Conservation (phyloP, 2,888 invertebrate genomes). For the Lumbricus terrestris region DNA sequence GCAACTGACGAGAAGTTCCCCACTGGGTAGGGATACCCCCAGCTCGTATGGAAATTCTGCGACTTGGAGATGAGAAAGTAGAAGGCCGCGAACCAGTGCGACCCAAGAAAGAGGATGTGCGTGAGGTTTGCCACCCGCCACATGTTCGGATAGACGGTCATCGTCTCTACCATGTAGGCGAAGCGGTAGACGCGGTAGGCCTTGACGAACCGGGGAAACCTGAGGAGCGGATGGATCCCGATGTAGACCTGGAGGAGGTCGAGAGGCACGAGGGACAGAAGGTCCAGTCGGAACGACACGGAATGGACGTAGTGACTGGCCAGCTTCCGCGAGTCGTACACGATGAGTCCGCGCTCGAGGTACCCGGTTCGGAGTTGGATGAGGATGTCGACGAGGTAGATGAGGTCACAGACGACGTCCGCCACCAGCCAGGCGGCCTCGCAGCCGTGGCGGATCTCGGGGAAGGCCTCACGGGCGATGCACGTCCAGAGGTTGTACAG, state of each 20-base stretch:
- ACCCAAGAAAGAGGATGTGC: slow-evolving; percentile 87
- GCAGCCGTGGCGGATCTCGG: slow-evolving; percentile 71
- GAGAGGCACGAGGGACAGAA: slow-evolving; percentile 78
- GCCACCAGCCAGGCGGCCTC: slow-evolving; percentile 48
- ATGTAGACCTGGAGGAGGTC: slow-evolving; percentile 83
- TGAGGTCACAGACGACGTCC: slow-evolving; percentile 81
- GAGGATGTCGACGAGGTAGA: slow-evolving; percentile 82
- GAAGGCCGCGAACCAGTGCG: slow-evolving; percentile 97
- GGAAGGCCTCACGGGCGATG: slow-evolving; percentile 90
- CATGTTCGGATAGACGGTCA: slow-evolving; percentile 92
- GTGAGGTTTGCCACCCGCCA: slow-evolving; percentile 93
- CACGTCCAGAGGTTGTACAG: slow-evolving; percentile 93
- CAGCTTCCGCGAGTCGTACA: slow-evolving; percentile 64
- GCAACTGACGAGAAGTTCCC: slow-evolving; percentile 77
- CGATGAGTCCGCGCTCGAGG: slow-evolving; percentile 89
- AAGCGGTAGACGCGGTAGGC: slow-evolving; percentile 77
- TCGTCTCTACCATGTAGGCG: slow-evolving; percentile 92
- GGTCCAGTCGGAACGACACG: slow-evolving; percentile 79
- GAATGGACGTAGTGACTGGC: slow-evolving; percentile 74
- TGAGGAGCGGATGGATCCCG: slow-evolving; percentile 71
- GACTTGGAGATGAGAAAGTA: slow-evolving; percentile 86
- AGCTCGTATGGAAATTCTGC: slow-evolving; percentile 62
- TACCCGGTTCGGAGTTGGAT: slow-evolving; percentile 93
- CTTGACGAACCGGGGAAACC: slow-evolving; percentile 65
- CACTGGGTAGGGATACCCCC: slow-evolving; percentile 65